These are phyloP conservation scores for Alcedo atthis DNA, from an alignment of 2,797 vertebrate species.

Conservation along the genomic window DNA sequence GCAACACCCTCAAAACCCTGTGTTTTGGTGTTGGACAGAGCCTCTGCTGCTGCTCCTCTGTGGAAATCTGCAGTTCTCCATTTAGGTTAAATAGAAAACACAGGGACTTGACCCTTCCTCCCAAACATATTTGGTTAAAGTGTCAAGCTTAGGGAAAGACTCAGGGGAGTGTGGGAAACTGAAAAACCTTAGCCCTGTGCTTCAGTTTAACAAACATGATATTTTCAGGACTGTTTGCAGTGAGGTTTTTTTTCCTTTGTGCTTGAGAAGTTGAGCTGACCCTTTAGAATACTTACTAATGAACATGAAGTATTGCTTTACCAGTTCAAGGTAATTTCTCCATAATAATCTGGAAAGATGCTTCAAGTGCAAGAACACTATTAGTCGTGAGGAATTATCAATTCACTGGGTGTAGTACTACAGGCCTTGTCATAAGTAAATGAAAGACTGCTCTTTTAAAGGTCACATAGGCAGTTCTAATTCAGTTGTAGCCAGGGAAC, in stretches of 20 bases:
- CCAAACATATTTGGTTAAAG: not conserved
- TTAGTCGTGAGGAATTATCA: not conserved
- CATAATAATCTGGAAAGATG: accelerated
- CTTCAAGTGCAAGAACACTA: not conserved
- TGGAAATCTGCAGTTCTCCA: not conserved
- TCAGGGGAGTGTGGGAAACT: not conserved
- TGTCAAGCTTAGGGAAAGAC: not conserved
- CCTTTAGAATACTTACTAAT: not conserved
- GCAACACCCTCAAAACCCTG: accelerated
- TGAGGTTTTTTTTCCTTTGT: not conserved
- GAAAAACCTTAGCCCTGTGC: not conserved
- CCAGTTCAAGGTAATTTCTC: not conserved
- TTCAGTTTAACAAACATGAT: not conserved
- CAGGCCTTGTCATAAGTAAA: not conserved
- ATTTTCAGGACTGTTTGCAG: not conserved
- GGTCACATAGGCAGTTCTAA: not conserved
- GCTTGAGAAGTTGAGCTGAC: not conserved
- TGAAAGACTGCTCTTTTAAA: not conserved
- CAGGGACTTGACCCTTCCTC: not conserved
- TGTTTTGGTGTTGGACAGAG: accelerated
- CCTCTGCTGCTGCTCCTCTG: not conserved
- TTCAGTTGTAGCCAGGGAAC: not conserved
- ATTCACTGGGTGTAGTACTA: not conserved
- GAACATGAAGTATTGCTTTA: not conserved
- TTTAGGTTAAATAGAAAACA: not conserved